Evolutionary conservation across 2,113 vertebrate genomes (phyloP), one percentile per base, ranked within the genome.

Genomic region (Rhinichthys klamathensis): DNA sequence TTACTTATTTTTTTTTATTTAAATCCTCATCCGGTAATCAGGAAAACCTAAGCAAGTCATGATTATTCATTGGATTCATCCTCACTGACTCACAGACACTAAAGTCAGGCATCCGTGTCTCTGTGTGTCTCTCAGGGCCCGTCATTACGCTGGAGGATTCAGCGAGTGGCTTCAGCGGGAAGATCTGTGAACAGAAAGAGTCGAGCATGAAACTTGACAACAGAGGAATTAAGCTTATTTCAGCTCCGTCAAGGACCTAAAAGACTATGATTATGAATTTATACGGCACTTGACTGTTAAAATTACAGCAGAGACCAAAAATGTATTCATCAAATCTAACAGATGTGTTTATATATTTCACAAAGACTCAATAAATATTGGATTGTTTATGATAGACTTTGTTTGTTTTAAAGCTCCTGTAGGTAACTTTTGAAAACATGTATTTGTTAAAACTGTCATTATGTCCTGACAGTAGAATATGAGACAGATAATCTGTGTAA

Each of bases 121-220:
- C 32, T 67, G 1, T 84, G 23, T 77, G 41, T 74, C 44, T 83
- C 49, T 58, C 60, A 88, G 87, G 44, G 80, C 80, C 8, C 80
- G 35, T 54, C 87, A 88, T 84, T 88, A 88, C 41, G 54, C 77
- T 21, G 87, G 87, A 49, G 87, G 87, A 56, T 84, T 80, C 16
- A 38, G 2, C 3, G 87, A 88, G 6, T 88, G 84, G 87, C 6
- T 35, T 25, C 4, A 80, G 11, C 67, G 1, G 23, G 87, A 88
- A 41, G 35, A 4, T 5, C 67, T 67, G 30, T 85, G 51, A 81
- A n/a, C 73, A 13, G 46, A 16, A 51, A 15, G 12, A 18, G n/a
- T 67, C 51, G 5, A 54, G 6, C 16, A 6, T 6, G 3, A 38
- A 23, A 38, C 9, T 41, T 13, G 21, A 27, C 72, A 46, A 12